These are phyloP conservation scores for Aphidius colemani DNA, from an alignment of 2,888 invertebrate species.

Conservation along the genomic window DNA sequence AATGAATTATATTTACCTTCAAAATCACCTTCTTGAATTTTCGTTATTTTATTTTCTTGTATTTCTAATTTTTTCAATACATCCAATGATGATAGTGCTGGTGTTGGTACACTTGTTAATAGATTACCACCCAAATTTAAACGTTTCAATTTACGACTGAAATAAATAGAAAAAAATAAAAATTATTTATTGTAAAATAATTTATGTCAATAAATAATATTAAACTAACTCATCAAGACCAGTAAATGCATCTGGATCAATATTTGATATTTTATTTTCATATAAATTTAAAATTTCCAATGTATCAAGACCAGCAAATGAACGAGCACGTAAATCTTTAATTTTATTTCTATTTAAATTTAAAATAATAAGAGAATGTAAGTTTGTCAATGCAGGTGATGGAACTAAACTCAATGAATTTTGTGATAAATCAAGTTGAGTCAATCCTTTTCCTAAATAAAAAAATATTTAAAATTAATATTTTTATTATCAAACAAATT, in stretches of 20 bases:
- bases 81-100: constrained; percentile 78
- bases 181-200: constrained; percentile 7
- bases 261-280: constrained; percentile 79
- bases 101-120: constrained; percentile 76
- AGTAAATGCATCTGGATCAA: constrained; percentile 83
- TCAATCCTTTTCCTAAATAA: constrained; percentile 77
- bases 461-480: constrained; percentile 1
- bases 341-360: constrained; percentile 90
- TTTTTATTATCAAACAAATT: background rate
- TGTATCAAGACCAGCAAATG: constrained; percentile 86
- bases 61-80: constrained; percentile 85
- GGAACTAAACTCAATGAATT: constrained; percentile 83
- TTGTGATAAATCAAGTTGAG: constrained; percentile 86
- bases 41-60: constrained; percentile 81
- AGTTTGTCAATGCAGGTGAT: constrained; percentile 76
- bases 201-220: background rate
- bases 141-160: constrained; percentile 75
- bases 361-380: constrained; percentile 82
- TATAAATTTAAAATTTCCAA: constrained; percentile 85
- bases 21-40: constrained; percentile 83
- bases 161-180: constrained; percentile 19
- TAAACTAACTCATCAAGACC: constrained; percentile 82
- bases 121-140: constrained; percentile 86
- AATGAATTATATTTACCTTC: constrained; percentile 66
- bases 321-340: constrained; percentile 75